Base-by-base conservation (phyloP, 2,888 invertebrate species). In the Steromphala cineraria region DNA sequence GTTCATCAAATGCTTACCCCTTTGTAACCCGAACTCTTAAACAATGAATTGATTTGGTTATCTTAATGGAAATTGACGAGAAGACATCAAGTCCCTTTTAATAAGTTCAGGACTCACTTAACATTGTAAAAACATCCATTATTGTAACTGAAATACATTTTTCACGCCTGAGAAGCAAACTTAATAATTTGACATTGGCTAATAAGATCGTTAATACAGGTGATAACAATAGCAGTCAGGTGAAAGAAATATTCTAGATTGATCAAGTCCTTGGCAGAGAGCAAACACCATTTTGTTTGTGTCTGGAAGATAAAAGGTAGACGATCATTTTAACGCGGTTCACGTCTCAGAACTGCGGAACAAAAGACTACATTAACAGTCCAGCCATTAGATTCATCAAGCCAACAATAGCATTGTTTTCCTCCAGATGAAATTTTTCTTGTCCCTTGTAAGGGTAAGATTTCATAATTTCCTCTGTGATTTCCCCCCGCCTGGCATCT, bases 381-480 rank as follows among this genome's bases (percentile, higher is more conserved):
- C 24, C 28, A 24, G 62, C 62, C 62, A 62, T 62, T 62, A 62
- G 62, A 62, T 28, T 62, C 62, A 62, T 62, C 62, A 62, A 62
- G 62, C 28, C 24, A 15, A 62, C 28, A 62, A 62, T 28, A 28
- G 62, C 62, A 15, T 62, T 75, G 40, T 71, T 75, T 75, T 52
- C 75, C 75, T 52, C 46, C 40, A 75, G 75, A 52, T 75, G 75
- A 46, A 75, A 40, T 52, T 75, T 75, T 75, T 75, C 75, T 75
- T 52, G n/a, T 40, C 75, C 75, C 52, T 52, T 75, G 75, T 21
- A 52, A 15, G 53, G 75, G 24, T 75, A 75, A 75, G 75, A 75
- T 75, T 75, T 75, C 75, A 75, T 75, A 75, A 46, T 75, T 75
- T 75, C 75, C 75, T 46, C 24, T 53, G 40, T 75, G 75, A 75